Percentiles rank a stretch among this genome's conserved stretches.
phyloP scores from a whole-genome alignment of 2,888 invertebrate species.

The Chrysina gloriosa region DNA sequence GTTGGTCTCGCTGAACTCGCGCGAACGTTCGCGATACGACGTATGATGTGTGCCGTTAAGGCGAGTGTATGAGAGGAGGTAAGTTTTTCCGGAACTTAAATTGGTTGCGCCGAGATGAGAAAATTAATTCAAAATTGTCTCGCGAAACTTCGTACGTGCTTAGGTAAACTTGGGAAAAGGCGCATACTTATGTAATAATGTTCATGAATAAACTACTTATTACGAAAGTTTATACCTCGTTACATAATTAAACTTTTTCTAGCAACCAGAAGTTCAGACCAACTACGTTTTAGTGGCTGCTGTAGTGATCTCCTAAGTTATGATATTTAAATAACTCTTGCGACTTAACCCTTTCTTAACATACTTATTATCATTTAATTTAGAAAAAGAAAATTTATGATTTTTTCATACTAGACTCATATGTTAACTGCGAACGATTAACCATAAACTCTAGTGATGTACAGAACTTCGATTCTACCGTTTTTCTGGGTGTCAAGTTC shows the following conservation, averaged over 20 bases:
- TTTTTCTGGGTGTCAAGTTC: too few species aligned
- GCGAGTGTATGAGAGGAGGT: not conserved
- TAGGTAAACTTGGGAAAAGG: not conserved
- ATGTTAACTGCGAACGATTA: too few species aligned
- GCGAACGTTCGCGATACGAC: not conserved
- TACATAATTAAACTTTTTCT: not conserved
- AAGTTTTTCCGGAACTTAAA: constrained; percentile 20
- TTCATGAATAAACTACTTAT: constrained; percentile 1
- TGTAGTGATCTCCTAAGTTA: too few species aligned
- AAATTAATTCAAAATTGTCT: constrained; percentile 35
- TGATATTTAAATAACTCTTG: too few species aligned
- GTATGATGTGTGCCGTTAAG: not conserved
- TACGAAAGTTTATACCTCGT: constrained; percentile 10
- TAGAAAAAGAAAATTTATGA: too few species aligned
- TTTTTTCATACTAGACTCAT: too few species aligned
- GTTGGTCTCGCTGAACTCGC: not conserved
- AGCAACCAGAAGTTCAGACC: too few species aligned
- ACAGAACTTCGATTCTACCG: too few species aligned
- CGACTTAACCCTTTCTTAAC: too few species aligned
- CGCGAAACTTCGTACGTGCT: not conserved
- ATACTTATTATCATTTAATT: too few species aligned
- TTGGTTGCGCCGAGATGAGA: constrained; percentile 10
- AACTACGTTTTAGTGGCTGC: too few species aligned
- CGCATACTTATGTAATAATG: constrained; percentile 17
- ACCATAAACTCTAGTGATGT: too few species aligned